phyloP scores from a whole-genome alignment of 2,888 invertebrate genomes.

The Trachelus stipa region DNA sequence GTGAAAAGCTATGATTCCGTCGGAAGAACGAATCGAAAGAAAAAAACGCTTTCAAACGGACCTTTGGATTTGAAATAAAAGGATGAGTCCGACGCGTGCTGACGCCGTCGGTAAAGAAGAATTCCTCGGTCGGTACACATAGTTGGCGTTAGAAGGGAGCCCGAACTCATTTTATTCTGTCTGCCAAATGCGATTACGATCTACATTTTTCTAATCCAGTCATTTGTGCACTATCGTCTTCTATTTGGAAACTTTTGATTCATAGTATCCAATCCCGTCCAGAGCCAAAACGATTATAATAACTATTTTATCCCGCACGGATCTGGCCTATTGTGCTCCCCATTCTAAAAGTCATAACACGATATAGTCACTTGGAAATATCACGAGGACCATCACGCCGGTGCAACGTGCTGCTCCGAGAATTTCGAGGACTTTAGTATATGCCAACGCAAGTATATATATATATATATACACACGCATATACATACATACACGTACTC shows the following conservation, averaged over 20 bases:
- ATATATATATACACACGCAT: slow-evolving; percentile 13
- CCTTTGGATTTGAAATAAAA: no score
- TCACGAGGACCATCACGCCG: slow-evolving; percentile 16
- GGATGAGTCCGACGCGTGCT: no score
- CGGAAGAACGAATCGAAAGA: no score
- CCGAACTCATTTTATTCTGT: slow-evolving; percentile 26
- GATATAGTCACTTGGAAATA: slow-evolving; percentile 56
- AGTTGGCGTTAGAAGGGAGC: background rate
- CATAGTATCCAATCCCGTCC: slow-evolving; percentile 32
- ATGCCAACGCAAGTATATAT: slow-evolving; percentile 1
- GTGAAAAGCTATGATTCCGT: no score
- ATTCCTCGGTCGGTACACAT: no score
- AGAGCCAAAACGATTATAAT: slow-evolving; percentile 64
- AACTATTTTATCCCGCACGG: slow-evolving; percentile 66
- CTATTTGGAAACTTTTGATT: slow-evolving; percentile 38
- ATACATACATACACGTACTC: slow-evolving; percentile 1
- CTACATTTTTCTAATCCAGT: slow-evolving; percentile 50
- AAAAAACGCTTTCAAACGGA: no score
- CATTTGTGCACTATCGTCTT: slow-evolving; percentile 46
- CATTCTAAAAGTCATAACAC: slow-evolving; percentile 66
- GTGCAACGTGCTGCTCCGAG: slow-evolving; percentile 39
- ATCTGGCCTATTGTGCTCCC: slow-evolving; percentile 66
- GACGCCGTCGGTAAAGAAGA: no score
- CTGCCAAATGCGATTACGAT: slow-evolving; percentile 43
- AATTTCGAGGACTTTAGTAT: slow-evolving; percentile 33